These are phyloP conservation scores for Paradoxurus hermaphroditus DNA, from an alignment of 2,113 vertebrate species.

Conservation along the genomic window DNA sequence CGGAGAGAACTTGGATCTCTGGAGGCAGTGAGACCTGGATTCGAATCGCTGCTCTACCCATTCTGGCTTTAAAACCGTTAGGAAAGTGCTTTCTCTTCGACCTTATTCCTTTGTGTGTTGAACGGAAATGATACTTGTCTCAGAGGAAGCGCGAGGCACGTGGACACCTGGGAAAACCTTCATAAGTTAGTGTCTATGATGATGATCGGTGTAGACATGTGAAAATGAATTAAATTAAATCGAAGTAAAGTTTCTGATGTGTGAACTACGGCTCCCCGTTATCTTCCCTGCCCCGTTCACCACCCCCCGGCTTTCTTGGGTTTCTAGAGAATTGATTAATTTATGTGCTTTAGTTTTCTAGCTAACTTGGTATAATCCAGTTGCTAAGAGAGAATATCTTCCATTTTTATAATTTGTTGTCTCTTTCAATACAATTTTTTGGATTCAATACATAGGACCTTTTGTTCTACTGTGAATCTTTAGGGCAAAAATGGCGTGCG, in stretches of 20 bases:
- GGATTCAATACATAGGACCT: no score
- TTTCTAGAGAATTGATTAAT: neutral
- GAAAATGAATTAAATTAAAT: neutral
- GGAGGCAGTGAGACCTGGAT: neutral
- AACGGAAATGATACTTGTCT: neutral
- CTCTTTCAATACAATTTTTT: neutral
- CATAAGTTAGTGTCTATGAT: neutral
- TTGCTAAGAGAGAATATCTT: neutral
- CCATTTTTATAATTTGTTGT: neutral
- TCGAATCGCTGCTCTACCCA: neutral
- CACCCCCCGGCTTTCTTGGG: neutral
- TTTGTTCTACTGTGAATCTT: neutral
- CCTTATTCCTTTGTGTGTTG: neutral
- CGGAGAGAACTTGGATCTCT: neutral
- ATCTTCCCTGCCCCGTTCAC: no score
- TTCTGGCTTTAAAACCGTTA: neutral
- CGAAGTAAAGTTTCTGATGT: neutral
- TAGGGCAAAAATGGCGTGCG: neutral
- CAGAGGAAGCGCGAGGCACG: no score
- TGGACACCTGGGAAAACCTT: fast-evolving
- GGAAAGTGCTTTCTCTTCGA: neutral
- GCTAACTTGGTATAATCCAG: neutral
- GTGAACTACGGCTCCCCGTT: neutral
- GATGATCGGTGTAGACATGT: neutral
- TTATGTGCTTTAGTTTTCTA: neutral